Evolutionary conservation across 2,113 vertebrate species (phyloP).

Genomic region (Cavia aperea): DNA sequence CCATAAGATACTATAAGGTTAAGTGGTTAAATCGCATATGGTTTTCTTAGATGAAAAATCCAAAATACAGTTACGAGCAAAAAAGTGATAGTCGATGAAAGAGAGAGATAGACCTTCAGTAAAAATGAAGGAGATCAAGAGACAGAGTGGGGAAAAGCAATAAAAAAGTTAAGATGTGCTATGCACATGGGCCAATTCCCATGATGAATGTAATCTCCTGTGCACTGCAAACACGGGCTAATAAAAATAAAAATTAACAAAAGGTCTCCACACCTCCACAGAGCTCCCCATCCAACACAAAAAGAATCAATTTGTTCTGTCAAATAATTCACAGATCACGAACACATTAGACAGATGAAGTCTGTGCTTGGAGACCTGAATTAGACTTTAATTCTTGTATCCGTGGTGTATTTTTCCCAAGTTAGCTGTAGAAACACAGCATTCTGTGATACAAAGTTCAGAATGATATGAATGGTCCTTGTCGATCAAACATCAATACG

Average conservation of each 20-base stretch:
- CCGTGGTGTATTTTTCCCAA: background rate
- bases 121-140: background rate
- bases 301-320: background rate
- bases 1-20: background rate
- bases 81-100: background rate
- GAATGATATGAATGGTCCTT: background rate
- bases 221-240: background rate
- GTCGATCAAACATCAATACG: background rate
- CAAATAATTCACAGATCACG: background rate
- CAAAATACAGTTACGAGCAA: background rate
- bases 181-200: background rate
- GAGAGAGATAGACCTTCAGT: background rate
- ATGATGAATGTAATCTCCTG: background rate
- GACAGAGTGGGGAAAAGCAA: background rate
- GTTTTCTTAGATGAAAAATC: background rate
- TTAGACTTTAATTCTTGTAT: background rate
- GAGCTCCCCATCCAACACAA: too few species aligned
- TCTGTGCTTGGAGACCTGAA: background rate
- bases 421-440: background rate
- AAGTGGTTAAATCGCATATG: background rate
- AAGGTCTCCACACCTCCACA: background rate
- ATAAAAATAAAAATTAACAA: background rate
- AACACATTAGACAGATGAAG: background rate
- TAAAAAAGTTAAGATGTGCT: background rate
- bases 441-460: background rate